Base-by-base conservation (phyloP, 2,888 invertebrate species). In the Colostygia pectinataria region DNA sequence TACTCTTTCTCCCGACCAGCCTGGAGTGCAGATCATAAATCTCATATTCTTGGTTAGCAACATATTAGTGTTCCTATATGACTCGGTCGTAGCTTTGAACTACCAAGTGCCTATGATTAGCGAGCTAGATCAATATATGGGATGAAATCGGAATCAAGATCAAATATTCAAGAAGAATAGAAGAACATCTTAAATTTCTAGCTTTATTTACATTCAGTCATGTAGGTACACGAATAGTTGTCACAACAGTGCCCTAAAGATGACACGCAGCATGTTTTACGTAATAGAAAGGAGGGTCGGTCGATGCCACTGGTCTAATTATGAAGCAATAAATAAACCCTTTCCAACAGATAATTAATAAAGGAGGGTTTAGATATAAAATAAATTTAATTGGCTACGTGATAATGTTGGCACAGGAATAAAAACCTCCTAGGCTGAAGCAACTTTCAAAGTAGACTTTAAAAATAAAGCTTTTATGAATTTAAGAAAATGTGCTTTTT, bases 331-430 rank as follows among this genome's bases (percentile, higher is more conserved):
- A 68, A 71, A 74, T 68, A 68, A 68, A 68, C 67, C 62, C 61
- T 66, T 65, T 61, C 50, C 59, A 53, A 48, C 61, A 57, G 58
- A 60, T 73, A 74, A 77, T 80, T 74, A 76, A 80, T 76, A 61
- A 67, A 66, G 58, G 55, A 58, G 64, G 68, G 65, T 65, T 68
- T 68, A 52, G 52, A 61, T 67, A 60, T 61, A 65, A 71, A 67
- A 68, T 57, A 71, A 74, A 71, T 77, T 79, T 80, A 83, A 83
- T 80, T 82, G 76, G 71, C 69, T 76, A 64, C 74, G 73, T 75
- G 75, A 73, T 74, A 70, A 73, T 77, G 73, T 80, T 77, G 64
- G 67, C 66, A 58, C 54, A 71, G 67, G 71, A 65, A 78, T 76
- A 69, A 72, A 76, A 69, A 60, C 55, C 54, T 49, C 46, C 8